Percentiles rank a stretch among this genome's conserved stretches.
These are phyloP conservation scores for Elegia similella DNA, from an alignment of 2,888 invertebrate genomes.

Conservation along the genomic window DNA sequence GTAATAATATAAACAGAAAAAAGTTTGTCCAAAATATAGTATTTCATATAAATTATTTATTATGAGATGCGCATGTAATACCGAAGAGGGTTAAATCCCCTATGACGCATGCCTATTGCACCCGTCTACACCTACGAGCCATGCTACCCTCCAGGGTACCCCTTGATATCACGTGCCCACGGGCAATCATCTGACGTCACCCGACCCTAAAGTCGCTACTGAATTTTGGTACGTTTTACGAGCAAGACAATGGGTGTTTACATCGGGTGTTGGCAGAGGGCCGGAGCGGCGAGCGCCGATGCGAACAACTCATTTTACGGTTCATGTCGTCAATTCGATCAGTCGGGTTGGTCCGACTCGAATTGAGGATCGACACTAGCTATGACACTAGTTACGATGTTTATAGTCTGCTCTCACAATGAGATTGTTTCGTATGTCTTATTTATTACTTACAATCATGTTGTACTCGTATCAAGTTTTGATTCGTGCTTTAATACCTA, in stretches of 20 bases:
- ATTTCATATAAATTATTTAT: too few species aligned
- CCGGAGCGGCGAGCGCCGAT: constrained; percentile 63
- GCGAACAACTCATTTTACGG: constrained; percentile 77
- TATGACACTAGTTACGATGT: constrained; percentile 1
- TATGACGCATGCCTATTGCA: too few species aligned
- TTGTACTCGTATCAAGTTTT: neutral
- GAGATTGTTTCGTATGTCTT: neutral
- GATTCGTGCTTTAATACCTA: neutral
- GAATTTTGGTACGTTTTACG: constrained; percentile 57
- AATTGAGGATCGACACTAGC: constrained; percentile 17
- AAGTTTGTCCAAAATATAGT: too few species aligned
- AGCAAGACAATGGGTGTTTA: constrained; percentile 71
- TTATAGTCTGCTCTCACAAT: neutral
- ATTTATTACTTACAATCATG: neutral
- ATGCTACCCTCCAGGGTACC: too few species aligned
- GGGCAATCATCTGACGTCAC: too few species aligned
- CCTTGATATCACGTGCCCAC: too few species aligned
- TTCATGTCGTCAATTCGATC: constrained; percentile 61
- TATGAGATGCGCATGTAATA: too few species aligned
- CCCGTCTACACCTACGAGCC: too few species aligned
- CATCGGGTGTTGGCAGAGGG: constrained; percentile 61
- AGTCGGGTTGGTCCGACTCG: constrained; percentile 25
- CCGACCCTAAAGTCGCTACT: too few species aligned
- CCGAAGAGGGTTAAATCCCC: too few species aligned
- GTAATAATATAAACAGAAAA: too few species aligned